These are phyloP conservation scores for Drosophila asahinai DNA, from an alignment of 1,140 invertebrate species.

Conservation along the genomic window DNA sequence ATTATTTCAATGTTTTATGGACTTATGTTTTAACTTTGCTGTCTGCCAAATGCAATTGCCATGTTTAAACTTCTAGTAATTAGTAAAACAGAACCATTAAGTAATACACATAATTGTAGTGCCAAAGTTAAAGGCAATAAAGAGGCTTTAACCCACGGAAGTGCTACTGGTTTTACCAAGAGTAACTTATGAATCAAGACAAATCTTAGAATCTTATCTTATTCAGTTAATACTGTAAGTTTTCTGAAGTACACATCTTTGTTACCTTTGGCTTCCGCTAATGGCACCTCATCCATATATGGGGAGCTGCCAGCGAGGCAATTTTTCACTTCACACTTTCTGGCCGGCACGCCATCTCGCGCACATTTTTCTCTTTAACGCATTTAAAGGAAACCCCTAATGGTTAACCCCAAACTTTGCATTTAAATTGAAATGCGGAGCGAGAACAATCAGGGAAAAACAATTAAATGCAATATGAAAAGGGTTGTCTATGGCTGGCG, in stretches of 20 bases:
- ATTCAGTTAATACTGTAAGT: neutral
- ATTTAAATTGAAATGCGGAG: constrained; percentile 65
- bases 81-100: constrained; percentile 30
- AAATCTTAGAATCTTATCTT: neutral
- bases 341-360: constrained; percentile 45
- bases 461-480: constrained; percentile 57
- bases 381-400: constrained; percentile 47
- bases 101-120: constrained; percentile 22
- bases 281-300: constrained; percentile 34
- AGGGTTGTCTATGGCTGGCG: constrained; percentile 33
- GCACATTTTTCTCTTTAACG: constrained; percentile 62
- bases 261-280: constrained; percentile 16
- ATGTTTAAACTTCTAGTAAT: constrained; percentile 28
- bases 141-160: neutral
- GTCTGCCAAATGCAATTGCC: constrained; percentile 34
- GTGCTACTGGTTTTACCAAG: constrained; percentile 12
- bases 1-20: constrained; percentile 39
- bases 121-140: constrained; percentile 14
- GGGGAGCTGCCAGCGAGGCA: neutral
- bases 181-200: neutral
- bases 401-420: constrained; percentile 54
- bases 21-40: neutral
- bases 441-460: constrained; percentile 14
- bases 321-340: constrained; percentile 61
- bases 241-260: neutral